Conservation (phyloP, 2,113 vertebrate genomes). For the Spea bombifrons region DNA sequence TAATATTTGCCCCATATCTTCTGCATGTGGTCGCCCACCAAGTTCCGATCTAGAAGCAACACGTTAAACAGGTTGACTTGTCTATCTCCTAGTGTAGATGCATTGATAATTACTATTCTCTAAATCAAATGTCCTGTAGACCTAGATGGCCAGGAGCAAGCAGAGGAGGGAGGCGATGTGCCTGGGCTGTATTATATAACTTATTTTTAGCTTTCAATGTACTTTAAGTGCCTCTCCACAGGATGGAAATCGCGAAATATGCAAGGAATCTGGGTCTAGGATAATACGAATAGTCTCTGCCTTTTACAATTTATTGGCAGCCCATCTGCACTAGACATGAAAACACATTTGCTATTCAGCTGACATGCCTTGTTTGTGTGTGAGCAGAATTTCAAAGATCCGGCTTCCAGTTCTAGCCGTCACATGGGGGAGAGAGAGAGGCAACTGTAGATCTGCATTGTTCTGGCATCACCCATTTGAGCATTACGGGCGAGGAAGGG, state of each 20-base stretch:
- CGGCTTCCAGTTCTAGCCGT: constrained; percentile 13
- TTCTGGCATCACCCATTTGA: constrained; percentile 2
- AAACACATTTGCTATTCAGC: constrained; percentile 42
- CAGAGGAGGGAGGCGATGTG: not conserved
- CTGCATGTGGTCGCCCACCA: too few species aligned
- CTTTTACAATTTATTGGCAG: constrained; percentile 38
- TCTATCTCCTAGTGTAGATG: not conserved
- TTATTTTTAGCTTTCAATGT: constrained; percentile 37
- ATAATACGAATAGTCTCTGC: constrained; percentile 40
- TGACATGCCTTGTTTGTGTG: constrained; percentile 26
- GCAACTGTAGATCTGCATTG: not conserved
- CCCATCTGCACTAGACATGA: constrained; percentile 27
- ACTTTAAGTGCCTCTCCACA: constrained; percentile 26
- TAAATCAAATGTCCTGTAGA: constrained; percentile 8
- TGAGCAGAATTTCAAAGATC: constrained; percentile 8
- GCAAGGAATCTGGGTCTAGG: constrained; percentile 26
- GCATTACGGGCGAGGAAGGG: constrained; percentile 26
- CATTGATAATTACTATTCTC: not conserved
- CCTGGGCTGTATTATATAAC: constrained; percentile 6
- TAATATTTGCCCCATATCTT: too few species aligned
- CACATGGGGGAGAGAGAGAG: constrained; percentile 5
- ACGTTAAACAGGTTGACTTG: not conserved
- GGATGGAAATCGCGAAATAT: constrained; percentile 38
- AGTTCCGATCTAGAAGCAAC: too few species aligned
- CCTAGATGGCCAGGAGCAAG: not conserved